These are phyloP conservation scores for Phalacrocorax carbo DNA, from an alignment of 2,113 vertebrate genomes.

Conservation along the genomic window DNA sequence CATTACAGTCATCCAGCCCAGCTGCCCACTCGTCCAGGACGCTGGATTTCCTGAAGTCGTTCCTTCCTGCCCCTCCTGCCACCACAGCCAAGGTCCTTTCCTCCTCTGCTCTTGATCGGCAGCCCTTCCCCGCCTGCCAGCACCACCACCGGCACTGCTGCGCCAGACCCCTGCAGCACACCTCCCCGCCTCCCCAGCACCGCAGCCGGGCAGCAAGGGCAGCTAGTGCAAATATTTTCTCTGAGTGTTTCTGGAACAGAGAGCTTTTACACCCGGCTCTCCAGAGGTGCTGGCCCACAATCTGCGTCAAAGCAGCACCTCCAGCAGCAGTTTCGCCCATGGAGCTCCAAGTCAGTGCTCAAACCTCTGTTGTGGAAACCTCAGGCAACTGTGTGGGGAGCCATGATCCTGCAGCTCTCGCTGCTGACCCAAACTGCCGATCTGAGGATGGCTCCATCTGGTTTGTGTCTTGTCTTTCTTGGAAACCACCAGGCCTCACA, in stretches of 20 bases:
- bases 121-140: neutral
- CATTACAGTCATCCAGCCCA: constrained; percentile 24
- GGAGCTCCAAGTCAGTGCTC: neutral
- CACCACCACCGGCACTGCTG: fast-evolving
- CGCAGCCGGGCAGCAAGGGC: neutral
- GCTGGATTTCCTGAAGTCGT: neutral
- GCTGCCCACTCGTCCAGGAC: neutral
- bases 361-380: neutral
- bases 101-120: neutral
- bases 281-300: neutral
- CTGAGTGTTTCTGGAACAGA: neutral
- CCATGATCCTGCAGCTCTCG: neutral
- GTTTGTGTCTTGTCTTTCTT: neutral
- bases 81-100: neutral
- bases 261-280: neutral
- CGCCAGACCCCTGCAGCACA: neutral
- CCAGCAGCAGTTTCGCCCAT: neutral
- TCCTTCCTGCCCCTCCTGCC: neutral
- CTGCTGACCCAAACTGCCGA: neutral
- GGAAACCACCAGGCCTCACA: neutral
- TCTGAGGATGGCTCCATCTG: neutral
- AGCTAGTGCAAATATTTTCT: neutral
- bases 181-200: neutral
- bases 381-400: fast-evolving
- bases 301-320: neutral